Conservation (phyloP, 2,797 vertebrate species). For the Acipenser transmontanus region DNA sequence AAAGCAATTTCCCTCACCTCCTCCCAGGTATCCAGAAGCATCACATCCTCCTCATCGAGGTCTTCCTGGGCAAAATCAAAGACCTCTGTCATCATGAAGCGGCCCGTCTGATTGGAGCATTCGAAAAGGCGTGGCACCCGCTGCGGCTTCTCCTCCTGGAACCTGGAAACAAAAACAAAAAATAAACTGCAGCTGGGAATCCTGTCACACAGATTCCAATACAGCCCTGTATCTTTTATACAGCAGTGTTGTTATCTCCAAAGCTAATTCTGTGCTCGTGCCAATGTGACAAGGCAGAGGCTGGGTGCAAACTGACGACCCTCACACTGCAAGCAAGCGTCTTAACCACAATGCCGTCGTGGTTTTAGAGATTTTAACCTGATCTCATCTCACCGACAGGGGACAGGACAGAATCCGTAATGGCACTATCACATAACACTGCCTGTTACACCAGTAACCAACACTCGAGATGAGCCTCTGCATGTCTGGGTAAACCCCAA, state of each 20-base stretch:
- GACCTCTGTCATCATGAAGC: constrained; percentile 78
- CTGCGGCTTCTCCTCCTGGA: constrained; percentile 54
- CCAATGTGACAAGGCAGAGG: no score
- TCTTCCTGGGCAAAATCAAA: constrained; percentile 73
- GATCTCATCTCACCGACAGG: no score
- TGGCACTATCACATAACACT: no score
- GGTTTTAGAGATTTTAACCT: no score
- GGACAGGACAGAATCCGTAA: no score
- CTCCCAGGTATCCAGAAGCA: constrained; percentile 88
- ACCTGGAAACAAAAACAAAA: constrained; percentile 42
- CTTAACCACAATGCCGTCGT: no score
- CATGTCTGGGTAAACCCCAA: background rate
- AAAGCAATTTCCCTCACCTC: constrained; percentile 59
- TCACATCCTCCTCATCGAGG: constrained; percentile 84
- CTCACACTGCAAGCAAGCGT: no score
- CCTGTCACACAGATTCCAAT: fast-evolving
- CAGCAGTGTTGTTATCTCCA: background rate
- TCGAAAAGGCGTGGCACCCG: constrained; percentile 80
- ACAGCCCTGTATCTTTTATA: constrained; percentile 4
- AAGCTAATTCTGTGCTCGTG: no score
- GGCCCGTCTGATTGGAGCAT: constrained; percentile 84
- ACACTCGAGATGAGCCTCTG: no score
- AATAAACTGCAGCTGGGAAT: background rate
- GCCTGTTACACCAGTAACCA: no score
- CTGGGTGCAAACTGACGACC: no score